A percentile compares a stretch with the other conserved stretches of the same genome.
Evolutionary conservation across 2,797 vertebrate genomes (phyloP).

Genomic region (Onychomys torridus): DNA sequence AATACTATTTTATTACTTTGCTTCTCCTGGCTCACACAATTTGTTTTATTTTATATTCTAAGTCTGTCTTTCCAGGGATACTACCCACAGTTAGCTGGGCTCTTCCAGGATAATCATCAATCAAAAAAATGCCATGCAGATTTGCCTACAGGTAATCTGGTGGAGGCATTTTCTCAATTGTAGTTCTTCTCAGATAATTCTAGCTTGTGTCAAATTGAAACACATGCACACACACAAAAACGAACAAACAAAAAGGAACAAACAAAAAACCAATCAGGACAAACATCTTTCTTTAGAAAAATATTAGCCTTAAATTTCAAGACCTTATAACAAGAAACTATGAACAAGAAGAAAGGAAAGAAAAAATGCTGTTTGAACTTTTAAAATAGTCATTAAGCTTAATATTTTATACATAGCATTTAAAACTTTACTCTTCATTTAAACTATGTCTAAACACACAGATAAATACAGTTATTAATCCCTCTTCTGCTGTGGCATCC

Average conservation of each 20-base stretch:
- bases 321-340: neutral
- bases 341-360: neutral
- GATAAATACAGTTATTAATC: neutral
- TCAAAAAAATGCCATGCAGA: neutral
- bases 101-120: neutral
- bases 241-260: neutral
- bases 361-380: neutral
- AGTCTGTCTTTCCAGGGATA: neutral
- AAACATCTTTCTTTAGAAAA: neutral
- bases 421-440: neutral
- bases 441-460: neutral
- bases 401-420: neutral
- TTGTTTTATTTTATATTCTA: neutral
- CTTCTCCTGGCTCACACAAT: neutral
- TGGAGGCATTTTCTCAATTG: neutral
- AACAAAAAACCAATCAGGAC: neutral
- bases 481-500: neutral
- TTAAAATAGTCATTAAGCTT: neutral
- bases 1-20: neutral
- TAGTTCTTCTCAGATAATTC: neutral
- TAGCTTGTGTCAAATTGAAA: neutral
- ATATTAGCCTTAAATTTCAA: neutral
- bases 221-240: neutral
- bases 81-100: neutral
- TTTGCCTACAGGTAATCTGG: neutral